Base-by-base conservation (phyloP, 2,888 invertebrate species). In the Aleiodes alternator region DNA sequence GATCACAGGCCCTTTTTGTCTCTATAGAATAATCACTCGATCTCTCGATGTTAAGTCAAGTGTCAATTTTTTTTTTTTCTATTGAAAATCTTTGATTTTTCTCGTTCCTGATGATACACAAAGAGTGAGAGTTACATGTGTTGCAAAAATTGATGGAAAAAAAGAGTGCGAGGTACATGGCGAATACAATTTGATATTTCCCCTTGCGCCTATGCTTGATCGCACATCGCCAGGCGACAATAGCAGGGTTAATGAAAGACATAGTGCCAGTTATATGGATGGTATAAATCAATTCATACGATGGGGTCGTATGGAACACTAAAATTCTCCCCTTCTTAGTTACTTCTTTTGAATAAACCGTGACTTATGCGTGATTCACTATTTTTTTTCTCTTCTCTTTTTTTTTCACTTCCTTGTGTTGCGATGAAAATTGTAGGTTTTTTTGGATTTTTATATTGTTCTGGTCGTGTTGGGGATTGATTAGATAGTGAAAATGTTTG, bases 231-330 rank as follows among this genome's bases (percentile, higher is more conserved):
- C 78, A 73, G 74, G 66, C 78, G 82, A 85, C 85, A 86, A 86
- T 86, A 81, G 74, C 78, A 76, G 80, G 79, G 84, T 84, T 85
- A 85, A 85, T 84, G 85, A 85, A 85, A 86, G 85, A 84, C 82
- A 82, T 81, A 83, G 83, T 79, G 85, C 84, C 81, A 84, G 84
- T 84, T 86, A 84, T 73, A 72, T 83, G 82, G 83, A 84, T 84
- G 83, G 83, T 85, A 84, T 84, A 80, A 82, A 81, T 82, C 80
- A 80, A 75, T 56, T 51, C 61, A 69, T 23, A 14, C 57, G 71
- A 71, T 48, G 50, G 61, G 59, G 72, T 72, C 31, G 51, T n/a
- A 23, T 43, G 14, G 8, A 59, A 71, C 29, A 12, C 14, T 34
- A 34, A 72, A 50, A 73, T 31, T 34, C 34, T 53, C 66, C 76